These are phyloP conservation scores for Lepus oiostolus DNA, from an alignment of 2,797 vertebrate species.

Conservation along the genomic window DNA sequence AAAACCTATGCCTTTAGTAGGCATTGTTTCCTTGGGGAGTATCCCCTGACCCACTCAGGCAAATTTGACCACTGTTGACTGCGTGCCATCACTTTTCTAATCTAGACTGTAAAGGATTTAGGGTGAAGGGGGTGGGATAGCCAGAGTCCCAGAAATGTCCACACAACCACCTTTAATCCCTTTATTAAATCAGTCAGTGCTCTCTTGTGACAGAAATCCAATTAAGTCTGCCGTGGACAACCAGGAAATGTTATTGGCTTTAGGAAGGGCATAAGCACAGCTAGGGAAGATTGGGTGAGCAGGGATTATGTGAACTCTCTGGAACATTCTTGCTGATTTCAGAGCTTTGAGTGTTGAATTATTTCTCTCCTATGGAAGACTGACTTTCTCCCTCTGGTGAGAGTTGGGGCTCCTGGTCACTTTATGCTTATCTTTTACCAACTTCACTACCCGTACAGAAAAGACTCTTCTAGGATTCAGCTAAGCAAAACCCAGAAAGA, in stretches of 20 bases:
- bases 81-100: not conserved
- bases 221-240: constrained; percentile 23
- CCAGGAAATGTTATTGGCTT: constrained; percentile 37
- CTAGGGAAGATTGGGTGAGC: not conserved
- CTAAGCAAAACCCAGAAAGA: not conserved
- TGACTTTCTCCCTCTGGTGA: not conserved
- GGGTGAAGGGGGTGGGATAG: not conserved
- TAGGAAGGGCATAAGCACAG: not conserved
- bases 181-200: not conserved
- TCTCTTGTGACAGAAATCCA: constrained; percentile 62
- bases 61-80: not conserved
- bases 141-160: not conserved
- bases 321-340: constrained; percentile 1
- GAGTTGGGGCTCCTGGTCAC: not conserved
- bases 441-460: constrained; percentile 32
- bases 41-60: not conserved
- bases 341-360: not conserved
- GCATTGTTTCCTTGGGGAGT: not conserved
- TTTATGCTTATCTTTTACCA: constrained; percentile 24
- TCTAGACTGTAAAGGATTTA: not conserved
- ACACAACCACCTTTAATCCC: not conserved
- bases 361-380: not conserved
- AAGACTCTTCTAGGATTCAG: not conserved
- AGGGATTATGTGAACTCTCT: constrained; percentile 8
- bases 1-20: not conserved